These are phyloP conservation scores for Odontomyia ornata DNA, from an alignment of 2,888 invertebrate species.

Conservation along the genomic window DNA sequence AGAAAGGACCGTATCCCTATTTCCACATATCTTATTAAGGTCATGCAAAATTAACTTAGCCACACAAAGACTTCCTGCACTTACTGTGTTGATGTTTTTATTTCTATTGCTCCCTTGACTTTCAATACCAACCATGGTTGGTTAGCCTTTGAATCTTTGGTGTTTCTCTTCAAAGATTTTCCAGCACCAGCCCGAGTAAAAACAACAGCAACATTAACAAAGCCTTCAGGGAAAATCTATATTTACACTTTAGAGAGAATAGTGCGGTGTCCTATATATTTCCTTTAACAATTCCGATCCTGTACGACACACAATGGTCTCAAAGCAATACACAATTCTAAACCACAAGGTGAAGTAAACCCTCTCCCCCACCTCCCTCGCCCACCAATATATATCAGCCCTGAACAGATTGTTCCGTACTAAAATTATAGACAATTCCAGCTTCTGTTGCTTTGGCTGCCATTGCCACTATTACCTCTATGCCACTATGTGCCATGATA, in stretches of 20 bases:
- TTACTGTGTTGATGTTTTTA: not conserved
- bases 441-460: not conserved
- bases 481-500: slow-evolving; percentile 14
- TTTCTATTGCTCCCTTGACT: not conserved
- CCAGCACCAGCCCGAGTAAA: no score
- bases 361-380: not conserved
- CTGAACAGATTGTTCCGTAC: no score
- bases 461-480: no score
- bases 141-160: not conserved
- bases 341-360: slow-evolving; percentile 6
- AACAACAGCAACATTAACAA: slow-evolving; percentile 3
- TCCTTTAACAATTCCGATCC: not conserved
- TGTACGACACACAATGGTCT: not conserved
- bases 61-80: slow-evolving; percentile 4
- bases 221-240: not conserved
- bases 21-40: not conserved
- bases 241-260: not conserved
- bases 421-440: not conserved
- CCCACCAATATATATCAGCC: not conserved
- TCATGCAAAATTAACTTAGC: not conserved
- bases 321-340: not conserved
- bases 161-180: not conserved
- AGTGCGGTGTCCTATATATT: not conserved
- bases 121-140: not conserved
- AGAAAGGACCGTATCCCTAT: no score